These are phyloP conservation scores for Allygus modestus DNA, from an alignment of 2,888 invertebrate species.

Conservation along the genomic window DNA sequence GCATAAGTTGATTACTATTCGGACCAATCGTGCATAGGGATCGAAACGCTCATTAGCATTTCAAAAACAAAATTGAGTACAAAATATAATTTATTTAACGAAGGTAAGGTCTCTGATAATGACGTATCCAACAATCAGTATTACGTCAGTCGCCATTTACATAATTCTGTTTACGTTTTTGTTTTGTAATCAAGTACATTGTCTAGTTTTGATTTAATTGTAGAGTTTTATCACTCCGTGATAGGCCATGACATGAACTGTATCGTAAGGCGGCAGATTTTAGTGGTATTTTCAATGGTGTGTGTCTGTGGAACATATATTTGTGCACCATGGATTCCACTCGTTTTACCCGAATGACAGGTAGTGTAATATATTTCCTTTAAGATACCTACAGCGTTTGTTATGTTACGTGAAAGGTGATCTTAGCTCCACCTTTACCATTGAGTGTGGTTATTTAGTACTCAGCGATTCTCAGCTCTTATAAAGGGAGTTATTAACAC, in stretches of 20 bases:
- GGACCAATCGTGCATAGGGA: neutral
- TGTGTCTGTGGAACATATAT: neutral
- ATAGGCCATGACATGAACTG: neutral
- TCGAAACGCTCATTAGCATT: too few species aligned
- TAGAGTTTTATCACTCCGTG: neutral
- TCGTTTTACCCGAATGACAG: neutral
- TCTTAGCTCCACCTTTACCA: too few species aligned
- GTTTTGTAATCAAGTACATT: neutral
- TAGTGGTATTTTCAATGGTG: neutral
- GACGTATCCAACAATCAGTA: too few species aligned
- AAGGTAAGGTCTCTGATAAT: too few species aligned
- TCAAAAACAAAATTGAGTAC: too few species aligned
- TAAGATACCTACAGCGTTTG: too few species aligned
- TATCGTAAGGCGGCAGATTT: neutral
- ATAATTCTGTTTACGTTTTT: conserved; percentile 2
- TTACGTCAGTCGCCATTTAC: neutral
- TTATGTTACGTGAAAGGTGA: too few species aligned
- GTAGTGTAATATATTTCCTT: neutral
- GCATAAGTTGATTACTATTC: neutral
- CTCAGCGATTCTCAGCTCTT: neutral
- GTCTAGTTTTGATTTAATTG: conserved; percentile 22
- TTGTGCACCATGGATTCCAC: neutral
- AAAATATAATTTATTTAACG: too few species aligned
- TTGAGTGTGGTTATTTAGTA: too few species aligned
- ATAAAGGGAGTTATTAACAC: neutral